Evolutionary conservation across 2,888 invertebrate species (phyloP).

Genomic region (Embidobia sp.): DNA sequence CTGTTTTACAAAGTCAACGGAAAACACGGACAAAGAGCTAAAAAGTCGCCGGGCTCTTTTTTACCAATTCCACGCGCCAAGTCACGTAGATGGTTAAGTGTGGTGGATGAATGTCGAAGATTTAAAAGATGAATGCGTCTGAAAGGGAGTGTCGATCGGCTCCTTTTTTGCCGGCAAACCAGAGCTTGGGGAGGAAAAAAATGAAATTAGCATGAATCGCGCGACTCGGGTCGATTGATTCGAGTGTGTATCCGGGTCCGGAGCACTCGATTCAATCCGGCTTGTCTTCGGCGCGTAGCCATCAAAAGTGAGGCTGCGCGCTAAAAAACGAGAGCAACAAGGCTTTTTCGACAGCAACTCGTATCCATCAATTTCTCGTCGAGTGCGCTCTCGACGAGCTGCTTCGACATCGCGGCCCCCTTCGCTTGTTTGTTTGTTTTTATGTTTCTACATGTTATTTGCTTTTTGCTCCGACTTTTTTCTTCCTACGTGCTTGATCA

Average conservation of each 20-base stretch:
- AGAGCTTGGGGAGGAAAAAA: neutral
- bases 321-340: constrained; percentile 43
- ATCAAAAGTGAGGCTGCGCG: constrained; percentile 47
- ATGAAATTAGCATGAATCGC: constrained; percentile 60
- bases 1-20: constrained; percentile 23
- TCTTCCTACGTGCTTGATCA: neutral
- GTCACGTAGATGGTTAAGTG: constrained; percentile 57
- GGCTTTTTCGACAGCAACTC: constrained; percentile 44
- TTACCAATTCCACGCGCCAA: constrained; percentile 21
- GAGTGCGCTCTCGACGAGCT: constrained; percentile 36
- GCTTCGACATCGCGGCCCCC: constrained; percentile 51
- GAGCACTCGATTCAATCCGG: constrained; percentile 63
- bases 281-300: constrained; percentile 44
- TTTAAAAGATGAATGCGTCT: constrained; percentile 56
- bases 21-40: constrained; percentile 2
- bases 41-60: constrained; percentile 8
- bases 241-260: constrained; percentile 62
- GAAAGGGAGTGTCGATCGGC: constrained; percentile 41
- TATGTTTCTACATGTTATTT: constrained; percentile 15
- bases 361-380: constrained; percentile 60
- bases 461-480: too few relatives aligned
- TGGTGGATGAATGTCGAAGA: constrained; percentile 54
- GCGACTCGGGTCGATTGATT: constrained; percentile 61
- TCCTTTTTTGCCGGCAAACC: constrained; percentile 9
- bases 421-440: constrained; percentile 42